Evolutionary conservation across 2,797 vertebrate genomes (phyloP), one percentile per base, ranked within the genome.

Genomic region (Arremon brunneinucha): DNA sequence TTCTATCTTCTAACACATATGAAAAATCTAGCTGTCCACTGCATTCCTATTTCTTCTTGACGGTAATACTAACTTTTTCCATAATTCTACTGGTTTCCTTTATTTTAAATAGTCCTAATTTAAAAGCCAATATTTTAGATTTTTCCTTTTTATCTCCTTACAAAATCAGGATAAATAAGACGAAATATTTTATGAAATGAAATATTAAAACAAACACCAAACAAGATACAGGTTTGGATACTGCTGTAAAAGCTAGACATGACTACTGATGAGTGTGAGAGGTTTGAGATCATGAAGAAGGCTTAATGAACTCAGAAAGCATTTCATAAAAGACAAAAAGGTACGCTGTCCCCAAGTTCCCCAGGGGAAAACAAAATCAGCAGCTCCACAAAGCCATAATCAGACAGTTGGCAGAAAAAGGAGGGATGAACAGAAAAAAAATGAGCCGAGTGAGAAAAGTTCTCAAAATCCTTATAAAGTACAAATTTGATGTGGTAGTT

Each of bases 301-400:
- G 22, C 26, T 82, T 87, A n/a, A 76, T 27, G 6, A 83, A 55
- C 46, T 32, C 44, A 39, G 7, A 77, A 93, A 41, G 30, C 21
- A 67, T 18, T 34, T 53, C 12, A 74, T 32, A 19, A 80, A 52
- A 63, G 23, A 35, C 2, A 8, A 41, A 69, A 53, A 91, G 3
- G 14, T 21, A 21, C 1, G 0, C 4, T 24, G 34, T 28, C 12
- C 24, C 11, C 8, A 56, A 0, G 22, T 11, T 83, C 21, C 19
- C 4, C 23, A 53, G 11, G 8, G 6, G 11, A 46, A 77, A 83
- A 68, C 22, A 50, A 86, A 78, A 80, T 23, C 37, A 69, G 16
- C 3, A 35, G 23, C 26, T 86, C 49, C 49, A 70, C 41, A 71
- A 49, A 60, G 49, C 24, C 55, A 70, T 35, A 32, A 19, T 46